Conservation (phyloP, 2,113 vertebrate species). For the Theristicus caerulescens region DNA sequence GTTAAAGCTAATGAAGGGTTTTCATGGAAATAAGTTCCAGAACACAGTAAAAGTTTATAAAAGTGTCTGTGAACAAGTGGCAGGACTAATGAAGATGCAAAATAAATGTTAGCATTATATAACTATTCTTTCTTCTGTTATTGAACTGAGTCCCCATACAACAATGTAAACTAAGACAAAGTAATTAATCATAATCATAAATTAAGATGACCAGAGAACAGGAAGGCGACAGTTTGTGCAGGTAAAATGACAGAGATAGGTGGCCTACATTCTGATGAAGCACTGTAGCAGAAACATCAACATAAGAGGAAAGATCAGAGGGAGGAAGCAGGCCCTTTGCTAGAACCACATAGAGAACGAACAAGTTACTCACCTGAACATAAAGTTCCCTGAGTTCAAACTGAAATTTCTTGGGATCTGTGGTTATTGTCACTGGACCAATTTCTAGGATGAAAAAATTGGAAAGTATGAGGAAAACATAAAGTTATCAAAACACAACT, state of each 20-base stretch:
- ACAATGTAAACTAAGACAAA: not conserved
- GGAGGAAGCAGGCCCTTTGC: not conserved
- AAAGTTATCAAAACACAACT: not conserved
- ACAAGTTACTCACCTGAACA: conserved; percentile 87
- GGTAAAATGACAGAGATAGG: not conserved
- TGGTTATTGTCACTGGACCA: conserved; percentile 96
- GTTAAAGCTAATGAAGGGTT: not conserved
- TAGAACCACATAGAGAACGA: not conserved
- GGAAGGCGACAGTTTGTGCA: not conserved
- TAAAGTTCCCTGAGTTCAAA: conserved; percentile 96
- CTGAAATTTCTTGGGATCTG: conserved; percentile 98
- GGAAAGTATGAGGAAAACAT: not conserved
- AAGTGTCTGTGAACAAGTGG: not conserved
- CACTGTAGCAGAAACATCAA: not conserved
- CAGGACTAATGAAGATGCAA: not conserved
- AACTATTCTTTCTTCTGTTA: not conserved
- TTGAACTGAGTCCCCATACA: fast-evolving
- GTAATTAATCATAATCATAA: not conserved
- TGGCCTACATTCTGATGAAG: not conserved
- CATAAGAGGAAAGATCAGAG: fast-evolving
- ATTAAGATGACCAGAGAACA: not conserved
- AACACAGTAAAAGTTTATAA: not conserved
- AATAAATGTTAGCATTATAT: not conserved
- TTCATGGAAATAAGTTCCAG: not conserved
- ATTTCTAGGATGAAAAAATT: conserved; percentile 83